Base-by-base conservation (phyloP, 1,140 invertebrate species). In the Musca domestica region DNA sequence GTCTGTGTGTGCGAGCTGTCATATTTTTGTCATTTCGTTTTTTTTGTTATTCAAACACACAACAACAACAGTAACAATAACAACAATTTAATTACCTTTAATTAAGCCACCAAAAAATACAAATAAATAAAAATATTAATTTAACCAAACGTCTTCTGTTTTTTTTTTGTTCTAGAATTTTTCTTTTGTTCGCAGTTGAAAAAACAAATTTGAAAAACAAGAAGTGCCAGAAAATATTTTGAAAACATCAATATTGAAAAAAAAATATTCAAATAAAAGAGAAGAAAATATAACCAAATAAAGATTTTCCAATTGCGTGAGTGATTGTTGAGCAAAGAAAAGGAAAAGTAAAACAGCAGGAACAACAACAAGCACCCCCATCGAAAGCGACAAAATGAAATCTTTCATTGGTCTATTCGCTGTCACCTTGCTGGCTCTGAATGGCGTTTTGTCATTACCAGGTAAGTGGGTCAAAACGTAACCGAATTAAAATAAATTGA, bases 361-460 rank as follows among this genome's bases (percentile, higher is more conserved):
- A 75, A 41, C 34, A 41, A 41, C 27, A 30, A 41, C 10, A 41
- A 41, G n/a, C n/a, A 41, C 12, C 12, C 34, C 34, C 34, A 41
- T 41, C 10, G 34, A 41, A 7, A 41, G 34, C 34, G 34, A 41
- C 34, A 41, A 74, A 68, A 78, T 78, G 76, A 78, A 78, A 74
- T 71, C 75, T 48, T 48, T 76, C 19, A 69, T 68, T 27, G 70
- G 68, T 63, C 46, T 72, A 41, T 52, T 78, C 48, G 64, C 74
- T 68, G 76, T 74, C 71, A 64, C 58, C 19, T 56, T 78, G 34
- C 34, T 41, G 27, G 71, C 76, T 56, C 64, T 75, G 17, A 72
- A 69, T 67, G 74, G 74, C 27, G 74, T 71, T 54, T 71, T 67
- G 12, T 69, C 76, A 17, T 67, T 78, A 70, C 76, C 76, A 69